Evolutionary conservation across 30 jellyfish, hydroid and myxozoan genomes (phyloP), one percentile per base, ranked within the genome.

Genomic region (Rhopilema esculentum): DNA sequence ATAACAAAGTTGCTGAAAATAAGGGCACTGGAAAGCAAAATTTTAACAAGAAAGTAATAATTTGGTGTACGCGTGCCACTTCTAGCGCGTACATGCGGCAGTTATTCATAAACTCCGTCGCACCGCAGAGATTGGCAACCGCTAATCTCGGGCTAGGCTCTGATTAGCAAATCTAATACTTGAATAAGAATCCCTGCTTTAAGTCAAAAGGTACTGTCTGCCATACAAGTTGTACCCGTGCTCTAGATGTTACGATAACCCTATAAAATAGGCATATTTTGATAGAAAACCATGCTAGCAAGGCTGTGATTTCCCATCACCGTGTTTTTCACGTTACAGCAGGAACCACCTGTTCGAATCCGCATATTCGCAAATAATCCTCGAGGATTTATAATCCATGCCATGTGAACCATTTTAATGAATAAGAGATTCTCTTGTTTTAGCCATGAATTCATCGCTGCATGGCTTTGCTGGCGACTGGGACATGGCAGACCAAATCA

Each of bases 381-480:
- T 20, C 2, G 19, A 23, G 30, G 40, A 27, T 12, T 32, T 71
- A 23, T 16, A 32, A 71, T 23, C 65, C 65, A 71, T 71, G 16
- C 65, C 18, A 26, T 19, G 25, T 23, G 82, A 12, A 15, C 63
- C 40, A 28, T 32, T 30, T 32, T 48, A 75, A 12, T 51, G 29
- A n/a, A n/a, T n/a, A n/a, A 20, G 51, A 7, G 24, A 8, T 8
- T 80, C 48, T 49, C 52, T 28, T 2, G 20, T 61, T 72, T 2
- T 57, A 83, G 92, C 92, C 81, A 83, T 83, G 92, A 83, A 83
- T 49, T 67, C 92, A 27, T 67, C 92, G 12, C 68, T 67, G 30
- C 57, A 83, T 79, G 33, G 51, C 19, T 29, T 63, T 28, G 62
- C 92, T 67, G 82, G 62, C 53, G 92, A 70, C 6, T 83, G 85